Base-by-base conservation (phyloP, 2,113 vertebrate genomes). In the Onychostruthus taczanowskii region DNA sequence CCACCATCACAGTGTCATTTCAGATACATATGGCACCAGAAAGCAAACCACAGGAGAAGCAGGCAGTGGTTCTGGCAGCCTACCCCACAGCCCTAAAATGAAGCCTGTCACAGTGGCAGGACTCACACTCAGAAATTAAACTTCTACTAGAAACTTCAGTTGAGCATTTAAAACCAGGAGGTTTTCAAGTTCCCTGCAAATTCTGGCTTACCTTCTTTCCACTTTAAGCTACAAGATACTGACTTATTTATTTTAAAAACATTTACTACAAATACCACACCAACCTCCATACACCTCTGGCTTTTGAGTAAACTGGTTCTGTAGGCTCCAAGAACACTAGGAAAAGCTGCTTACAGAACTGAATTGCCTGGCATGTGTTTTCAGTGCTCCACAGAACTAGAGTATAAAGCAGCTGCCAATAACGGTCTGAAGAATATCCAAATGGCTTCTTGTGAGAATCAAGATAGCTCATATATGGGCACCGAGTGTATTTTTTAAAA, bases 201-300 rank as follows among this genome's bases (percentile, higher is more conserved):
- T 89, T 68, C 68, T 92, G 61, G 39, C 44, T 90, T 94, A 68
- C 15, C 58, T 91, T 84, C 66, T 68, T 95, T 91, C 41, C 7
- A 92, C 37, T 18, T 76, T 82, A 76, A 72, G 37, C 41, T 33
- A 64, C n/a, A 84, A 87, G 41, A 56, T 27, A 61, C 16, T 46
- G n/a, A 31, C 31, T 75, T 50, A 35, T 41, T 72, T 70, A 74
- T 74, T 87, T 61, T 74, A 66, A 78, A 82, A 43, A 11, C 20
- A 74, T 39, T n/a, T 72, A 69, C 63, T 79, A 50, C 39, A 91
- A 84, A 64, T 75, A 87, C 53, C 58, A 68, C 61, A 94, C 16
- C 70, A 66, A 72, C 3, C 2, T 23, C 41, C 30, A 53, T 2
- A 5, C 41, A 76, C 22, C 39, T 55, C 39, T 64, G 59, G 39